These are phyloP conservation scores for Micoletzkya japonica DNA, from an alignment of 2,888 invertebrate species.

Conservation along the genomic window DNA sequence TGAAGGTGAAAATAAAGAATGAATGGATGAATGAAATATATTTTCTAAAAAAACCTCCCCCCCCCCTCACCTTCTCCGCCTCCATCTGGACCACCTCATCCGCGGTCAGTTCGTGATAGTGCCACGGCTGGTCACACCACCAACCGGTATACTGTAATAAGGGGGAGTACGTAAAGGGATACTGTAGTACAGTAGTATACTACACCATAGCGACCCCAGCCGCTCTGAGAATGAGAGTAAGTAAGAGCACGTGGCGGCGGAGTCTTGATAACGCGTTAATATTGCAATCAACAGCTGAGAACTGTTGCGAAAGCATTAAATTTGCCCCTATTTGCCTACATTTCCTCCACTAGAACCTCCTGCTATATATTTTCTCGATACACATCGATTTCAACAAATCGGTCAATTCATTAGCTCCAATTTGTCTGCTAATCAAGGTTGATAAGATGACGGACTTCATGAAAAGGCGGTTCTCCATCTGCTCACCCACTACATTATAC, in stretches of 20 bases:
- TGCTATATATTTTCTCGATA: too few species aligned
- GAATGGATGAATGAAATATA: too few species aligned
- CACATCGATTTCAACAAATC: too few species aligned
- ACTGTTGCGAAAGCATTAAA: not conserved
- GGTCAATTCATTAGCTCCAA: too few species aligned
- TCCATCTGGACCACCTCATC: not conserved
- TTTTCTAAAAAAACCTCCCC: too few species aligned
- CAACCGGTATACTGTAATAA: slow-evolving; percentile 28
- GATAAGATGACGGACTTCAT: too few species aligned
- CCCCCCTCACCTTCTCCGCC: not conserved
- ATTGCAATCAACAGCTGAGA: not conserved
- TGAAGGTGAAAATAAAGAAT: too few species aligned
- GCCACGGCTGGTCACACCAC: slow-evolving; percentile 24
- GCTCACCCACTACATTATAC: too few species aligned
- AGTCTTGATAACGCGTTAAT: not conserved
- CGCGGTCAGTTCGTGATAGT: slow-evolving; percentile 20
- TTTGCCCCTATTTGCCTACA: not conserved
- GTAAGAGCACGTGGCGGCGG: not conserved
- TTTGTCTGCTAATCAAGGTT: too few species aligned
- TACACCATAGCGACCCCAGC: too few species aligned
- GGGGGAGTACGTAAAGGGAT: not conserved
- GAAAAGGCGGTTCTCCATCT: not conserved
- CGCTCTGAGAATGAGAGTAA: not conserved
- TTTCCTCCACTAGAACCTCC: too few species aligned
- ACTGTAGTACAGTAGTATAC: too few species aligned